A percentile compares a stretch with the other conserved stretches of the same genome.
These are phyloP conservation scores for Scophthalmus maximus DNA, from an alignment of 2,113 vertebrate genomes.

Conservation along the genomic window DNA sequence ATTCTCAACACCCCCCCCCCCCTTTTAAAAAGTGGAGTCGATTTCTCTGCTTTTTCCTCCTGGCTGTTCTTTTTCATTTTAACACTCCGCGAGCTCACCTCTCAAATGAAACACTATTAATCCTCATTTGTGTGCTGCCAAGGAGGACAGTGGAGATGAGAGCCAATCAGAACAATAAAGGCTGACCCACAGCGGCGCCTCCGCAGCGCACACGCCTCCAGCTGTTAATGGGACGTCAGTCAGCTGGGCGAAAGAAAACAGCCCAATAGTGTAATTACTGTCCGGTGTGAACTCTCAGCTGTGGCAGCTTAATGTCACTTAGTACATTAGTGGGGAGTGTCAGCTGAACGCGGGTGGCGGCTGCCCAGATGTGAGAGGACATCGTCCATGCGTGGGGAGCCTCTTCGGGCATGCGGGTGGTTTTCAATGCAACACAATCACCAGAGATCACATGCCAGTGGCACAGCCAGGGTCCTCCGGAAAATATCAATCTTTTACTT, in stretches of 20 bases:
- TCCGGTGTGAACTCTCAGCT: constrained; percentile 59
- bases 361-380: constrained; percentile 51
- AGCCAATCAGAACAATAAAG: constrained; percentile 63
- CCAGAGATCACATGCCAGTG: neutral
- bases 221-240: constrained; percentile 70
- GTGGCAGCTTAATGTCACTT: constrained; percentile 56
- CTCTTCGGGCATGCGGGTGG: neutral
- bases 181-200: constrained; percentile 59
- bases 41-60: neutral
- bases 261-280: constrained; percentile 58
- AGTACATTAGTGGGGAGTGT: constrained; percentile 31
- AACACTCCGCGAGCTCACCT: constrained; percentile 47
- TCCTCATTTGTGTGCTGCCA: constrained; percentile 66
- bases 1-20: constrained; percentile 1
- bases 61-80: neutral
- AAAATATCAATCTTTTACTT: too few species aligned
- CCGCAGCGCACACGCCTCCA: constrained; percentile 42
- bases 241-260: constrained; percentile 53
- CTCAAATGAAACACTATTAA: constrained; percentile 64
- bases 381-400: neutral
- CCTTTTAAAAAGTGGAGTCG: neutral
- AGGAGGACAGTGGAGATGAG: constrained; percentile 57
- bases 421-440: neutral
- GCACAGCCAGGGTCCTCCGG: too few species aligned
- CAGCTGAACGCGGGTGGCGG: constrained; percentile 25